Evolutionary conservation across 1,140 invertebrate species (phyloP).

Genomic region (Rhagoletis pomonella): DNA sequence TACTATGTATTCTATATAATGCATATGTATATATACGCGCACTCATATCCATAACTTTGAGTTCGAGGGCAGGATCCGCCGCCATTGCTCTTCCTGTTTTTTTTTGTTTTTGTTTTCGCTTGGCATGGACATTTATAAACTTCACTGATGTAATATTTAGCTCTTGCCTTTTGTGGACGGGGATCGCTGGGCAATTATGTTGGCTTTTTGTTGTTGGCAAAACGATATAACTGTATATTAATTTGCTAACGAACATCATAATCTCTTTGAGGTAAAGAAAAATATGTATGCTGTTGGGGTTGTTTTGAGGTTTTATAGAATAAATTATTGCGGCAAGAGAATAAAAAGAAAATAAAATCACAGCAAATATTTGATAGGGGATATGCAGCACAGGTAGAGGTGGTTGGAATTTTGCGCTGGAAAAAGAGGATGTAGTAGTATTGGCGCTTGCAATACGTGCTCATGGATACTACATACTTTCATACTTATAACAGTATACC

Average conservation of each 20-base stretch:
- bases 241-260: conserved; percentile 37
- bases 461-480: no score
- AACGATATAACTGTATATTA: conserved; percentile 16
- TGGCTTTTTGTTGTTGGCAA: background rate
- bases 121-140: conserved; percentile 48
- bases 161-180: conserved; percentile 1
- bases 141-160: conserved; percentile 36
- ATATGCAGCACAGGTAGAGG: conserved; percentile 9
- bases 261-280: conserved; percentile 47
- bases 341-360: conserved; percentile 45
- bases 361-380: conserved; percentile 12
- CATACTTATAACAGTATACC: no score
- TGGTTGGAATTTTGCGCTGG: background rate
- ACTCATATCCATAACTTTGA: conserved; percentile 1
- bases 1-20: background rate
- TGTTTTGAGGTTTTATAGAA: conserved; percentile 50
- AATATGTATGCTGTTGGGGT: conserved; percentile 9
- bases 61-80: conserved; percentile 32
- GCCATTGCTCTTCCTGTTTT: conserved; percentile 15
- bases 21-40: background rate
- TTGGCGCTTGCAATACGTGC: no score
- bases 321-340: conserved; percentile 49
- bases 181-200: conserved; percentile 17
- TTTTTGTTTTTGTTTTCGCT: background rate
- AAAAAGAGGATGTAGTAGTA: no score